Evolutionary conservation across 2,888 invertebrate genomes (phyloP), one percentile per base, ranked within the genome.

Genomic region (Lithodes maja): DNA sequence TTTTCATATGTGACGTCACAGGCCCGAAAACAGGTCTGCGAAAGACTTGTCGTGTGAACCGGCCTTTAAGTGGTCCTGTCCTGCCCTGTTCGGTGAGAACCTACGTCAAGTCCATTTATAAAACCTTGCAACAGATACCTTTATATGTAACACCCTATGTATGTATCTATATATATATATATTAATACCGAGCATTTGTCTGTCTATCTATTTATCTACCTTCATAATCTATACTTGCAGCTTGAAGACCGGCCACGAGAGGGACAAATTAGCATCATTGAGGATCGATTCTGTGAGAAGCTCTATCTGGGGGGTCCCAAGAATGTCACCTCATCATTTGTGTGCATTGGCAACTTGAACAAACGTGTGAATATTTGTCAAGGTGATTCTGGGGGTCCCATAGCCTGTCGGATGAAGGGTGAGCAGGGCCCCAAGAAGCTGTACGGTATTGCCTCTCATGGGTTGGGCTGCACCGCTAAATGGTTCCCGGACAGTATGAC

Each of bases 331-430:
- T 91, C 90, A 94, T 96, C 96, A 9, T 97, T 97, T 97, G 97
- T 93, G 97, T 3, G 95, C 95, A 97, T 3, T 95, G 95, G 93
- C 94, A 74, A 33, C 74, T 17, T 97, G 88, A 95, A 95, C 92
- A 97, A 96, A 87, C 96, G 96, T 61, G 95, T 96, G 0, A 97
- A 97, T 93, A 95, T 97, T 9, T 97, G 97, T 92, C 96, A 97
- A 93, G 97, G 97, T 1, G 97, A 97, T 93, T 96, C 96, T 71
- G 97, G 97, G 49, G 97, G 97, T 15, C 97, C 97, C 3, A 94
- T 97, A n/a, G 96, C 96, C 78, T 97, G 97, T 93, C 93, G 95
- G 90, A 94, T 93, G n/a, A 81, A 88, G 17, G 91, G 91, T 7
- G 71, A n/a, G 0, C 75, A 61, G 61, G 5, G 17, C 15, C n/a